A percentile compares a stretch with the other conserved stretches of the same genome.
Conservation (phyloP, 1,140 invertebrate species). For the Lepidurus packardi region DNA sequence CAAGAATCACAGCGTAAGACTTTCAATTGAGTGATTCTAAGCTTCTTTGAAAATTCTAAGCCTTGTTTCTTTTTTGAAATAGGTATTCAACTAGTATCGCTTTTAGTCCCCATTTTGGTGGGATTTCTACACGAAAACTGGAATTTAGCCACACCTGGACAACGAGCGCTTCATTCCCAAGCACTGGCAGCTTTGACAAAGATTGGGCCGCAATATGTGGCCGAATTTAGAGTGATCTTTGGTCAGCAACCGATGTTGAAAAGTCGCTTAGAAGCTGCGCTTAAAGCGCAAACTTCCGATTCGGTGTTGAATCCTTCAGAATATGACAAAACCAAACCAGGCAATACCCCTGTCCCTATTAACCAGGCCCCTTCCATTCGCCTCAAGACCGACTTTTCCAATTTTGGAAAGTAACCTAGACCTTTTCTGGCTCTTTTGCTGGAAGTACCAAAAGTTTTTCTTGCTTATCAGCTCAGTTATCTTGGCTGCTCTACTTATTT, state of each 20-base stretch:
- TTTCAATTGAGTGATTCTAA: neutral
- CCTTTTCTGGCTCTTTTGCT: neutral
- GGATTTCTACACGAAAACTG: conserved; percentile 70
- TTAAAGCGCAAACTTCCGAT: conserved; percentile 42
- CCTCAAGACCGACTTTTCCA: conserved; percentile 92
- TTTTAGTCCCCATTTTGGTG: conserved; percentile 81
- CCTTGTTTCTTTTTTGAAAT: conserved; percentile 41
- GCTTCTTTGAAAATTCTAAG: no score
- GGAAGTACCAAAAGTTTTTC: conserved; percentile 22
- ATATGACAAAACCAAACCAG: conserved; percentile 27
- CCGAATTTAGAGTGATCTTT: conserved; percentile 90
- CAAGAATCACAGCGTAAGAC: conserved; percentile 71
- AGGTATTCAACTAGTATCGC: conserved; percentile 82
- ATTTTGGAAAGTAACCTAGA: conserved; percentile 55
- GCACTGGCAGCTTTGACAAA: conserved; percentile 81
- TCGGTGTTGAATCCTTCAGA: conserved; percentile 33
- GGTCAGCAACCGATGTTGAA: conserved; percentile 69
- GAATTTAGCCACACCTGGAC: conserved; percentile 56
- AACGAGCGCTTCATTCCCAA: conserved; percentile 70
- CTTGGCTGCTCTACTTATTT: conserved; percentile 19
- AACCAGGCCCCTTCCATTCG: conserved; percentile 74
- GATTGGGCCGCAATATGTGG: conserved; percentile 76
- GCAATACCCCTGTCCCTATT: neutral
- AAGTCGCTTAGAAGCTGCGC: conserved; percentile 72
- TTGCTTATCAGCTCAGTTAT: conserved; percentile 23